Conservation (phyloP, 2,113 vertebrate genomes). For the Ammodytes marinus region DNA sequence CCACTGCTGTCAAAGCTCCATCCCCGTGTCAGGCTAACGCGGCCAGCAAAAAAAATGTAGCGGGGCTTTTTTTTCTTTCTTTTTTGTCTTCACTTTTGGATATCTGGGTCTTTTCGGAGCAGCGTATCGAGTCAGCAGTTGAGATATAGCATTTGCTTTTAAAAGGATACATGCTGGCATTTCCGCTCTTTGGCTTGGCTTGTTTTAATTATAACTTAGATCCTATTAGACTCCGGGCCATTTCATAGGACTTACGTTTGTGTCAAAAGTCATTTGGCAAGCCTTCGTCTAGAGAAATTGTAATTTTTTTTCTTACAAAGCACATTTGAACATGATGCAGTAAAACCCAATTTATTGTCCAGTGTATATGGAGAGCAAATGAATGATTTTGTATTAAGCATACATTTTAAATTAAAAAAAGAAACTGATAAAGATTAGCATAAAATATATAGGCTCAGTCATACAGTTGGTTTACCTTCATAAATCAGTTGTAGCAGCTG, state of each 20-base stretch:
- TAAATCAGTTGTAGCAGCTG: slow-evolving; percentile 61
- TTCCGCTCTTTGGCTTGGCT: background rate
- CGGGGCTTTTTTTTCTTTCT: background rate
- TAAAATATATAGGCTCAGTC: slow-evolving; percentile 28
- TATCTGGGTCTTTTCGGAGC: slow-evolving; percentile 17
- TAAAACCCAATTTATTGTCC: background rate
- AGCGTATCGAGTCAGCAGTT: slow-evolving; percentile 25
- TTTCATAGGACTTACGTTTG: background rate
- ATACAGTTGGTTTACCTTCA: slow-evolving; percentile 55
- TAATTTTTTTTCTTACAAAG: background rate
- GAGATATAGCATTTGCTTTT: slow-evolving; percentile 24
- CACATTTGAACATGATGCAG: background rate
- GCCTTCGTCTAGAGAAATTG: background rate
- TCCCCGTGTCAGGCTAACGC: slow-evolving; percentile 15
- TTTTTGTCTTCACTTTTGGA: slow-evolving; percentile 42
- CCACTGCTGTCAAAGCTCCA: slow-evolving; percentile 54
- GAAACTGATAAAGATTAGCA: slow-evolving; percentile 23
- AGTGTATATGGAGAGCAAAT: background rate
- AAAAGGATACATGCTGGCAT: background rate
- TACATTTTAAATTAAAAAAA: background rate
- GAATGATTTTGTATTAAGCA: background rate
- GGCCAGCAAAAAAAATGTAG: slow-evolving; percentile 35
- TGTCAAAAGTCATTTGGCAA: background rate
- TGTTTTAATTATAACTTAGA: slow-evolving; percentile 8
- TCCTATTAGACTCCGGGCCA: background rate